These are phyloP conservation scores for Arrhamphus sclerolepis DNA, from an alignment of 2,797 vertebrate genomes.

Conservation along the genomic window DNA sequence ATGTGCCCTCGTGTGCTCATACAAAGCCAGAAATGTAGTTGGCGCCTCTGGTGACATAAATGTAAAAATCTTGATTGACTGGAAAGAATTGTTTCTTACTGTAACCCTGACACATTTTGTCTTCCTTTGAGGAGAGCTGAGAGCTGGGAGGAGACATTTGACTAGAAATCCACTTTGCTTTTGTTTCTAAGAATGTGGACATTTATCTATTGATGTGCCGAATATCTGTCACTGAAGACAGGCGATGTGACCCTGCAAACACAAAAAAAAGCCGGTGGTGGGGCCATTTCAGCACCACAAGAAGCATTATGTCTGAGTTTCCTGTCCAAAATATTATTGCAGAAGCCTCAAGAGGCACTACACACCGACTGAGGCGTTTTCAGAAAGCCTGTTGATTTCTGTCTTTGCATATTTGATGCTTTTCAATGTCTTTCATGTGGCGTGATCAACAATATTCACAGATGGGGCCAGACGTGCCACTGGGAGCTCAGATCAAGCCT, in stretches of 20 bases:
- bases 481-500: constrained; percentile 36
- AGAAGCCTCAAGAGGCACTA: constrained; percentile 45
- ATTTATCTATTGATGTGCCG: constrained; percentile 24
- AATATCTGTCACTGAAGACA: constrained; percentile 38
- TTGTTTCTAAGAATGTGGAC: constrained; percentile 39
- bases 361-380: constrained; percentile 33
- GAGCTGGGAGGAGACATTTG: constrained; percentile 15
- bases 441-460: constrained; percentile 58
- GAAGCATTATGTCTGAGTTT: constrained; percentile 43
- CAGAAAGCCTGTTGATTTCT: constrained; percentile 46
- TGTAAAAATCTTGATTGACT: constrained; percentile 7
- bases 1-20: too few relatives aligned
- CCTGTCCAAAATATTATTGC: constrained; percentile 41
- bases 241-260: constrained; percentile 9
- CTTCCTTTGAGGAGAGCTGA: constrained; percentile 6
- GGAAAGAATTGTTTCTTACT: background rate
- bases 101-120: background rate
- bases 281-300: constrained; percentile 41
- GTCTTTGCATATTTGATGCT: constrained; percentile 59
- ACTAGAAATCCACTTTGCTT: constrained; percentile 32
- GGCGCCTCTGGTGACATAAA: constrained; percentile 1
- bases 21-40: background rate
- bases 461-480: constrained; percentile 56
- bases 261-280: constrained; percentile 22
- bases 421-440: constrained; percentile 56